Conservation (phyloP, 1,140 invertebrate genomes). For the Neocloeon triangulifer region DNA sequence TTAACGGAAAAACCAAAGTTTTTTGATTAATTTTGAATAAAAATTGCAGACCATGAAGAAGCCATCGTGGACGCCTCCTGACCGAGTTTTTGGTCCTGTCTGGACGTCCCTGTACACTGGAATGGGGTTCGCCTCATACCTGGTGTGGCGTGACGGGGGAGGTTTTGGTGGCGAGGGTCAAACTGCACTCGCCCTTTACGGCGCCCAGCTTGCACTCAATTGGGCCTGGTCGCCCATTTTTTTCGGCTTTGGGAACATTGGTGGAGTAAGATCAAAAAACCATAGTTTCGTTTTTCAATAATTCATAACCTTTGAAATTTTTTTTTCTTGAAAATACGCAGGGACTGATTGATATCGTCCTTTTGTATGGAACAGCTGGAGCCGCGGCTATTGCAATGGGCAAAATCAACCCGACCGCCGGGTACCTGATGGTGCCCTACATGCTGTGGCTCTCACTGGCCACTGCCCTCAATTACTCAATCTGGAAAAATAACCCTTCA, state of each 20-base stretch:
- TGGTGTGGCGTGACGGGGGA: slow-evolving; percentile 56
- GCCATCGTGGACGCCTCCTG: slow-evolving; percentile 57
- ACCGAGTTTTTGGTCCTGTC: slow-evolving; percentile 53
- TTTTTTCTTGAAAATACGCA: no score
- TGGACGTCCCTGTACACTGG: slow-evolving; percentile 60
- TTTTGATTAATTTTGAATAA: no score
- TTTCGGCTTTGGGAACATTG: slow-evolving; percentile 47
- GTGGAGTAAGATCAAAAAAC: slow-evolving; percentile 52
- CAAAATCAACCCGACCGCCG: slow-evolving; percentile 39
- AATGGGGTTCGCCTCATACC: slow-evolving; percentile 71
- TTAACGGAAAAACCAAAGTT: no score
- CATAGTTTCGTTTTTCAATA: no score
- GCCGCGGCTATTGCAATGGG: slow-evolving; percentile 40
- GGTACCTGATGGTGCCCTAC: slow-evolving; percentile 51
- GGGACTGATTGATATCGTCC: slow-evolving; percentile 44
- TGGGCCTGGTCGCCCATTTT: slow-evolving; percentile 76
- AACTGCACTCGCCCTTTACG: slow-evolving; percentile 47
- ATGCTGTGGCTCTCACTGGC: slow-evolving; percentile 54
- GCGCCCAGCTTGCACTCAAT: slow-evolving; percentile 52
- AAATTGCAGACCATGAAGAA: no score
- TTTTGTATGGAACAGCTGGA: slow-evolving; percentile 34
- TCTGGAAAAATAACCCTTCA: slow-evolving; percentile 39
- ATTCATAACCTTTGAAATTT: no score
- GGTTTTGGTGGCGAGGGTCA: slow-evolving; percentile 32
- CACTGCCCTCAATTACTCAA: slow-evolving; percentile 32